Base-by-base conservation (phyloP, 2,113 vertebrate species). In the Empidonax alnorum region DNA sequence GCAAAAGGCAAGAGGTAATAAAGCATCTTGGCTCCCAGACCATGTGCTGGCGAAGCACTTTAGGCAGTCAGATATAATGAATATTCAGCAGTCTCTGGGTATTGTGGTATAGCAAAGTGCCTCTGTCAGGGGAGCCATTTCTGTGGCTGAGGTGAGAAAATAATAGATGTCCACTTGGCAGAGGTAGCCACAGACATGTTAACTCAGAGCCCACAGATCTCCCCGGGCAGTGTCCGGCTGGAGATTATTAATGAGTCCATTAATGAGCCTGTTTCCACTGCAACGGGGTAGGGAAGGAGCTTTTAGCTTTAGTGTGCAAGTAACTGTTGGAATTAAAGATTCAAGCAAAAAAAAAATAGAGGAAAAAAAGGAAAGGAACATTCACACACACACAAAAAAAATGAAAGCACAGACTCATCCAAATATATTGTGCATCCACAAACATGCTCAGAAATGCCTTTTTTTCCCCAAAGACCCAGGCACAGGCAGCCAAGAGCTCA, bases 81-180 rank as follows among this genome's bases (percentile, higher is more conserved):
- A 97, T 95, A 97, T 96, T 95, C 91, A 93, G 84, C 93, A 84
- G 42, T 88, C 90, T 86, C 75, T 89, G 86, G 52, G 30, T 93
- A 81, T 41, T 87, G 90, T 96, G 94, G 82, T 63, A 42, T 12
- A 88, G 95, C 85, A 95, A 97, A 97, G 76, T 84, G 41, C 89
- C 53, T 62, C 86, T 81, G 72, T 92, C 95, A 92, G 52, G 86
- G 93, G 95, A 92, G 33, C 46, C 67, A 33, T 95, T 93, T 82
- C 78, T 88, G 84, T 25, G 72, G 76, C 79, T 62, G 90, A 95
- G 89, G 91, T 92, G 93, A 94, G 86, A 94, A 91, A 94, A 92
- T 90, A 94, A 96, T 95, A 67, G 69, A 95, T 87, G 67, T 68
- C 92, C 82, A 25, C 69, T 96, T 94, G 88, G 93, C 96, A 95